These are phyloP conservation scores for Malacoraja senta DNA, from an alignment of 2,797 vertebrate species.

Conservation along the genomic window DNA sequence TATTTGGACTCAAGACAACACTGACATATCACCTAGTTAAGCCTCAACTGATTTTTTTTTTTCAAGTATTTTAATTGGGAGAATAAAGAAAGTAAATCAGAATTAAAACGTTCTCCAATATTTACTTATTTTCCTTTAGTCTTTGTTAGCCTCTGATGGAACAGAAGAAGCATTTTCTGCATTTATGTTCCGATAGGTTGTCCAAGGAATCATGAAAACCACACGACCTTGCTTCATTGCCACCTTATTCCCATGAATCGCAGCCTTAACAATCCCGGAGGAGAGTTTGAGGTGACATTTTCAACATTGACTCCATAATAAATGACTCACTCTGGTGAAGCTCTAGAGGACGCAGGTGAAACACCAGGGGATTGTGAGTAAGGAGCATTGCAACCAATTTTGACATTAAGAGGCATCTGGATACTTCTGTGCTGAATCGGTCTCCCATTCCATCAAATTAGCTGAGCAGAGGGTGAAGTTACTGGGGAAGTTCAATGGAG, in stretches of 20 bases:
- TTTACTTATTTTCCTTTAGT: conserved; percentile 30
- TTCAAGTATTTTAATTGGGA: not conserved
- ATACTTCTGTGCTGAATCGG: not conserved
- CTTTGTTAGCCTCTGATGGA: conserved; percentile 48
- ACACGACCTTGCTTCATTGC: not conserved
- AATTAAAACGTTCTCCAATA: conserved; percentile 36
- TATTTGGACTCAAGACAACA: not conserved
- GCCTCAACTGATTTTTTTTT: not conserved
- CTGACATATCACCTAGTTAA: not conserved
- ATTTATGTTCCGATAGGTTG: too few relatives aligned
- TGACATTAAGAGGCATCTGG: not conserved
- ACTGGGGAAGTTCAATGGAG: not conserved
- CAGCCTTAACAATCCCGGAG: not conserved
- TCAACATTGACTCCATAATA: not conserved
- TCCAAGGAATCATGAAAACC: too few relatives aligned
- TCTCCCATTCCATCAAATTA: not conserved
- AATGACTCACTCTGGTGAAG: not conserved
- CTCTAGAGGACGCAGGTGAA: not conserved
- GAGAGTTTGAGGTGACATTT: not conserved
- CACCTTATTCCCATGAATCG: not conserved
- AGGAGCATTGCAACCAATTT: not conserved
- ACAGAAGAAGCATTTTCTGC: conserved; percentile 49
- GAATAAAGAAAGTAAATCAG: not conserved
- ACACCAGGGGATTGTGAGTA: not conserved
- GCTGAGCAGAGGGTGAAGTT: not conserved